phyloP scores from a whole-genome alignment of 2,113 vertebrate species.

The Mustela lutreola region DNA sequence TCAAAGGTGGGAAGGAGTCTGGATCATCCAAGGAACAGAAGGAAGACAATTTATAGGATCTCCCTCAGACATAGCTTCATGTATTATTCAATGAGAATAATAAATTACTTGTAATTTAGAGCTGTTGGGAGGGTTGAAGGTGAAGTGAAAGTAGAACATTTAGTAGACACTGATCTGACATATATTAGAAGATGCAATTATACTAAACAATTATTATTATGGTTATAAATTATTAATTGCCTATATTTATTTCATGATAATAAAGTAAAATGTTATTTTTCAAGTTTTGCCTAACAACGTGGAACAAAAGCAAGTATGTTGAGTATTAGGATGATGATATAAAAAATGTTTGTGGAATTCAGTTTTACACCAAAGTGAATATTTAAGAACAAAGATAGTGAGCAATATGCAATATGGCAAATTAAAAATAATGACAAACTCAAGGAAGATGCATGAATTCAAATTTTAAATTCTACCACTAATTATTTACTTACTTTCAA shows the following conservation, averaged over 20 bases:
- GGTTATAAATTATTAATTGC: not conserved
- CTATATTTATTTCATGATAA: not conserved
- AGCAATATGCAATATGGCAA: not conserved
- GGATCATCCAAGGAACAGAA: not conserved
- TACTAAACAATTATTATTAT: not conserved
- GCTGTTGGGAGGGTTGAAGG: not conserved
- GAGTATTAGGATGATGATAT: not conserved
- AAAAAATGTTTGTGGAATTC: not conserved
- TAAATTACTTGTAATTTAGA: not conserved
- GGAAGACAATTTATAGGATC: not conserved
- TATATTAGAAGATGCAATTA: not conserved
- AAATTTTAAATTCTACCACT: not conserved
- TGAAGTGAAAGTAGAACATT: not conserved
- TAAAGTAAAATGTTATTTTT: not conserved
- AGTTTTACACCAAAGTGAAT: not conserved
- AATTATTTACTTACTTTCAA: not conserved
- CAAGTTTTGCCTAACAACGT: not conserved
- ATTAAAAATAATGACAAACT: slow-evolving; percentile 13
- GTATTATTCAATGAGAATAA: not conserved
- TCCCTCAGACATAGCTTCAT: not conserved
- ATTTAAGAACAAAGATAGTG: not conserved
- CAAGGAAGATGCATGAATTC: not conserved
- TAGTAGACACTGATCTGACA: not conserved
- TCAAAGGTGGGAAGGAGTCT: not conserved
- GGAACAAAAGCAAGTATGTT: not conserved